Evolutionary conservation across 2,113 vertebrate genomes (phyloP).

Genomic region (Nicator chloris): DNA sequence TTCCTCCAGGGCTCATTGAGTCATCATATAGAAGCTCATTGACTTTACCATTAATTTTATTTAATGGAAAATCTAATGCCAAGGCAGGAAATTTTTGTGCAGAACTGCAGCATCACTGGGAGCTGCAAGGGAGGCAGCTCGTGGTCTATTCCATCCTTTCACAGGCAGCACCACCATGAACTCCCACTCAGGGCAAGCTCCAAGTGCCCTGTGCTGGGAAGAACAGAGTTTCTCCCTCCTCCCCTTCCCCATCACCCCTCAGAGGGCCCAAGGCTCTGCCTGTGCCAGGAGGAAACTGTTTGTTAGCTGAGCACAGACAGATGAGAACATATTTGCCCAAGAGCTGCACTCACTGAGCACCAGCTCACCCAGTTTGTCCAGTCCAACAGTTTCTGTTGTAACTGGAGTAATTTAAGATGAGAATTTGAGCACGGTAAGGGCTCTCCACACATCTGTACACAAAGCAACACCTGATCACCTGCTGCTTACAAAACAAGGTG

Average conservation of each 20-base stretch:
- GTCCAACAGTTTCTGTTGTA: slow-evolving; percentile 20
- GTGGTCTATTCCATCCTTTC: background rate
- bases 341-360: background rate
- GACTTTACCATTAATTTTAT: background rate
- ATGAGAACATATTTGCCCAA: background rate
- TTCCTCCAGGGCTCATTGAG: background rate
- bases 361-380: slow-evolving; percentile 6
- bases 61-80: background rate
- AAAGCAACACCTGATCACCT: background rate
- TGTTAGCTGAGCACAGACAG: background rate
- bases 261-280: background rate
- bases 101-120: background rate
- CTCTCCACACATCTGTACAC: background rate
- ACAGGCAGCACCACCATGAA: background rate
- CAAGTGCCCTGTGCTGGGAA: background rate
- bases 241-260: background rate
- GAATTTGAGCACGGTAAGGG: background rate
- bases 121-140: background rate
- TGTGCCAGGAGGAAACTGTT: background rate
- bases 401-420: background rate
- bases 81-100: background rate
- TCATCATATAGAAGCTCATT: background rate
- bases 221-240: background rate
- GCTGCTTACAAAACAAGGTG: background rate
- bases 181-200: background rate